Evolutionary conservation across 2,888 invertebrate species (phyloP), one percentile per base, ranked within the genome.

Genomic region (Loripinus fragilis): DNA sequence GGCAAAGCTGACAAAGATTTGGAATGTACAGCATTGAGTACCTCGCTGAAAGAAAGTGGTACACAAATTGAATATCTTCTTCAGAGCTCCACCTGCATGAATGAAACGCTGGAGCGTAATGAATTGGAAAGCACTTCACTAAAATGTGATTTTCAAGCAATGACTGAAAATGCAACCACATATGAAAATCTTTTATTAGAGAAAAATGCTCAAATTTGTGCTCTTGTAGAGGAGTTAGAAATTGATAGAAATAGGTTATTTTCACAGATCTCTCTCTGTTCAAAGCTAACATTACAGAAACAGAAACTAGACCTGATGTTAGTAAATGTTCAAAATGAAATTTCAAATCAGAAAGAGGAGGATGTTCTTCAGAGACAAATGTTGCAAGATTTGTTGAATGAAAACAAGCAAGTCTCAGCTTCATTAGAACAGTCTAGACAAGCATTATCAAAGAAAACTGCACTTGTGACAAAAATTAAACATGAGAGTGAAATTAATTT

Each of bases 61-160:
- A 28, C 69, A 48, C 77, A 80, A 69, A 60, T 80, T 35, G 73
- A 76, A 28, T 80, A 80, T 35, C 60, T 80, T n/a, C 42, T 80
- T n/a, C 41, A 76, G 48, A 80, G 80, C 48, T 64, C 80, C 25
- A 52, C 65, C 45, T 76, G 76, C 33, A 72, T 84, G 73, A 50
- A 55, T 48, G 73, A 75, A 55, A 73, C 76, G 15, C 25, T 74
- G 12, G 72, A 45, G 3, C 35, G 72, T 41, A 79, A 79, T 69
- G 72, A 79, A 45, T 64, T 10, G 25, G 79, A 79, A 72, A 71
- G 45, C 25, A 33, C 71, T 17, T 67, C 52, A 55, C 52, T 74
- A 55, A 38, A 33, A 38, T 17, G 50, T 28, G 23, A 38, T n/a
- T n/a, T 71, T 17, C 28, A 67, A 60, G 30, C 55, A 15, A 23